A percentile compares a stretch with the other conserved stretches of the same genome.
phyloP scores from a whole-genome alignment of 2,888 invertebrate genomes.

The Tetragonula carbonaria region DNA sequence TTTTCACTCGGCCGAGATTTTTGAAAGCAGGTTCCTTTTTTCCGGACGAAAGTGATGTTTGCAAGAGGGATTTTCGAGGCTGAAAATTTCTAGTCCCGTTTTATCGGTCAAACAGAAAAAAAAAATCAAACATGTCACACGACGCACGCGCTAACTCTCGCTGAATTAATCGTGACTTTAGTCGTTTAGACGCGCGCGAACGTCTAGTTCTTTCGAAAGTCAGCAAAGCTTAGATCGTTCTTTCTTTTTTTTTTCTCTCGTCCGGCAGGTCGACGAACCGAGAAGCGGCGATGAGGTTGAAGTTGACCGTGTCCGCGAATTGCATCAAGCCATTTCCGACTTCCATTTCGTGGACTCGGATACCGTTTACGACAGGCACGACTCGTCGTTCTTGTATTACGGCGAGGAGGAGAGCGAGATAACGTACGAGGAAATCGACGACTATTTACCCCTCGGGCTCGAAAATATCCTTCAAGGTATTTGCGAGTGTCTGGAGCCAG shows the following conservation, averaged over 20 bases:
- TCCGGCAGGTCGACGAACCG: neutral
- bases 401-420: slow-evolving; percentile 10
- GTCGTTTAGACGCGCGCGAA: no score
- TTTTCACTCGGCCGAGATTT: no score
- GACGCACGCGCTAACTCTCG: no score
- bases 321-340: neutral
- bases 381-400: slow-evolving; percentile 10
- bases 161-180: no score
- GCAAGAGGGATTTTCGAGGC: no score
- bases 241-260: neutral
- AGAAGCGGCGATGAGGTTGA: neutral
- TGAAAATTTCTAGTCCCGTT: no score
- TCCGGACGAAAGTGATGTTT: no score
- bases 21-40: no score
- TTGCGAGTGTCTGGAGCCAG: slow-evolving; percentile 71
- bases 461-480: slow-evolving; percentile 64
- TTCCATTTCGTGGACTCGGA: neutral
- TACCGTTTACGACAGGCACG: neutral
- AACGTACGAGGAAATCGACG: slow-evolving; percentile 50
- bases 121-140: no score
- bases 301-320: neutral
- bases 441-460: slow-evolving; percentile 64
- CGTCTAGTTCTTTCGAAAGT: no score
- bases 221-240: no score
- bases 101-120: no score